Conservation (phyloP, 2,113 vertebrate species). For the Arenaria interpres region DNA sequence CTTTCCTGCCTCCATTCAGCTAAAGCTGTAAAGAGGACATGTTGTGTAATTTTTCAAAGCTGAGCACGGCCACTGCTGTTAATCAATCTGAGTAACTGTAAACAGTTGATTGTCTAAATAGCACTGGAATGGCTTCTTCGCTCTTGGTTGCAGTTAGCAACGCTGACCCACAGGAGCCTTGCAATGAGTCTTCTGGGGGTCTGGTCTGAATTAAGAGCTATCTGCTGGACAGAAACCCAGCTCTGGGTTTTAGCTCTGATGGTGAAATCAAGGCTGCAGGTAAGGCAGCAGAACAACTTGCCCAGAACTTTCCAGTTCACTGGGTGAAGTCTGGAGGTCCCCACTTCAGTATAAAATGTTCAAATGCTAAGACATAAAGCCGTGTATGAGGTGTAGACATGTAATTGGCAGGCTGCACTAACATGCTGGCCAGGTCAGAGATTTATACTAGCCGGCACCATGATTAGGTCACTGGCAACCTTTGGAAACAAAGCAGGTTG, state of each 20-base stretch:
- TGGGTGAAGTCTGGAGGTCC: not conserved
- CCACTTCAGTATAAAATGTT: not conserved
- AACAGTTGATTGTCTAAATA: not conserved
- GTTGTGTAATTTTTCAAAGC: not conserved
- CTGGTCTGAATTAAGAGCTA: not conserved
- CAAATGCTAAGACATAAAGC: not conserved
- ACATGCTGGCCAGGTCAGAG: not conserved
- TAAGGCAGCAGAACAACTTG: not conserved
- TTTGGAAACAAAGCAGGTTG: constrained; percentile 47
- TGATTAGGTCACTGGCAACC: constrained; percentile 36
- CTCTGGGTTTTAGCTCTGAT: not conserved
- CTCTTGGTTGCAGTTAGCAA: not conserved
- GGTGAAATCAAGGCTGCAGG: not conserved
- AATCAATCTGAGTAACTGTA: not conserved
- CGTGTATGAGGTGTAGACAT: constrained; percentile 11
- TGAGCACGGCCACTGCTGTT: not conserved
- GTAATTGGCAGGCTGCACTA: constrained; percentile 21
- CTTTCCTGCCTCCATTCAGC: constrained; percentile 6
- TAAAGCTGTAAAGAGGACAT: constrained; percentile 8
- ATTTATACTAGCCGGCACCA: constrained; percentile 24
- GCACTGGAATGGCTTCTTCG: not conserved
- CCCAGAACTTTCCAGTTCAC: constrained; percentile 37
- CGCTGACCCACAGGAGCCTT: not conserved
- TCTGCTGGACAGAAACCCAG: not conserved
- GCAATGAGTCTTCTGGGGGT: not conserved